Conservation (phyloP, 2,797 vertebrate genomes). For the Eulemur mongoz region DNA sequence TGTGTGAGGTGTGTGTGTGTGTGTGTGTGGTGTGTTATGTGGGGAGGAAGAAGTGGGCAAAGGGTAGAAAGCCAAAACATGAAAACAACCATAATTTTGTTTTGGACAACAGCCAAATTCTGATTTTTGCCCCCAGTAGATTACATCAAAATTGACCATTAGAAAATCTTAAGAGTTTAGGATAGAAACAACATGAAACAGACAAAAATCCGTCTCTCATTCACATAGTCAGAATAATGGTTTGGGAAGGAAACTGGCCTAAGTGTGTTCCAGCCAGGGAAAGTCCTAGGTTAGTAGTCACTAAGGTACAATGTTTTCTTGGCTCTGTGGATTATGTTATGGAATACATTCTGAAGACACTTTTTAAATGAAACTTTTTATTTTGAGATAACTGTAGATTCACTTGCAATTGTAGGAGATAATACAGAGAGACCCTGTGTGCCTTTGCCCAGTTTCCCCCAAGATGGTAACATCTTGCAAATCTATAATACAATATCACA, state of each 20-base stretch:
- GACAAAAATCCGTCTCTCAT: background rate
- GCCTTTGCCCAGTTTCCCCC: background rate
- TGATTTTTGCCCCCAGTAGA: background rate
- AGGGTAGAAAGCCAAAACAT: conserved; percentile 50
- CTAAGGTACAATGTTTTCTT: background rate
- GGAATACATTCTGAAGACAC: background rate
- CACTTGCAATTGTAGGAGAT: background rate
- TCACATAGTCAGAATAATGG: background rate
- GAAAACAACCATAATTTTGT: conserved; percentile 52
- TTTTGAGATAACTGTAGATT: background rate
- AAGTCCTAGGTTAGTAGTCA: background rate
- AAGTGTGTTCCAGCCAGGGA: background rate
- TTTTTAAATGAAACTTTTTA: conserved; percentile 7
- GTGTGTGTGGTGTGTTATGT: background rate
- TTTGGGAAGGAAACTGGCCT: background rate
- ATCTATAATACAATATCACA: background rate
- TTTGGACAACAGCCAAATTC: conserved; percentile 46
- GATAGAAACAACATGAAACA: conserved; percentile 9
- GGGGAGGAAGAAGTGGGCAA: background rate
- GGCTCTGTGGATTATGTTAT: background rate
- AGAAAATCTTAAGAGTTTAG: background rate
- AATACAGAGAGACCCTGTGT: background rate
- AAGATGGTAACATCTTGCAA: background rate
- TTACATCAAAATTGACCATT: conserved; percentile 46
- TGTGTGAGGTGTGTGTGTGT: background rate